Conservation (phyloP, 2,113 vertebrate genomes). For the Rynchops niger region DNA sequence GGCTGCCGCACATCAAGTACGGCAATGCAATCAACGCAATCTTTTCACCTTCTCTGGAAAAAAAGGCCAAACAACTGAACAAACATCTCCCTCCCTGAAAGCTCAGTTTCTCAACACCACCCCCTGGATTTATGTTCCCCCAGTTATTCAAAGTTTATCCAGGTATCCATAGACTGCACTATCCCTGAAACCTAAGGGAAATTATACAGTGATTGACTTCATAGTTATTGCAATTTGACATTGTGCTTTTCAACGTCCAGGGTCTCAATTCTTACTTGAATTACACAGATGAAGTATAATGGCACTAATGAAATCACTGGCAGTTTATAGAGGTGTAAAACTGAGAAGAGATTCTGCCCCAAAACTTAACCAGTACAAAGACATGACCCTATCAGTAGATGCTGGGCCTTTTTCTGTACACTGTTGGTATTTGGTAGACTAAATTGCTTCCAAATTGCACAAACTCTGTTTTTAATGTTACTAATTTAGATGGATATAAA, state of each 20-base stretch:
- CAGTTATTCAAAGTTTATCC: background rate
- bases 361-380: background rate
- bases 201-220: conserved; percentile 35
- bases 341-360: background rate
- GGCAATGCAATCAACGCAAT: background rate
- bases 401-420: background rate
- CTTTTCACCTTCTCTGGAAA: background rate
- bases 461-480: background rate
- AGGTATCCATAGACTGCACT: background rate
- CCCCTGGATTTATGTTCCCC: background rate
- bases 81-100: background rate
- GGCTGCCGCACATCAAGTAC: background rate
- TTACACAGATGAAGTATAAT: background rate
- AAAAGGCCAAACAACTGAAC: background rate
- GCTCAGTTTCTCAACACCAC: background rate
- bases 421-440: background rate
- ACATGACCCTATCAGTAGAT: background rate
- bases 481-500: background rate
- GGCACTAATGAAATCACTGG: background rate
- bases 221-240: conserved; percentile 19
- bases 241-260: background rate
- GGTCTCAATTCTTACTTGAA: conserved; percentile 20
- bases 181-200: conserved; percentile 7
- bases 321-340: background rate
- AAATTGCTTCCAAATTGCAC: background rate